A percentile compares a stretch with the other conserved stretches of the same genome.
phyloP scores from a whole-genome alignment of 2,797 vertebrate genomes.

The Siniperca undulata region DNA sequence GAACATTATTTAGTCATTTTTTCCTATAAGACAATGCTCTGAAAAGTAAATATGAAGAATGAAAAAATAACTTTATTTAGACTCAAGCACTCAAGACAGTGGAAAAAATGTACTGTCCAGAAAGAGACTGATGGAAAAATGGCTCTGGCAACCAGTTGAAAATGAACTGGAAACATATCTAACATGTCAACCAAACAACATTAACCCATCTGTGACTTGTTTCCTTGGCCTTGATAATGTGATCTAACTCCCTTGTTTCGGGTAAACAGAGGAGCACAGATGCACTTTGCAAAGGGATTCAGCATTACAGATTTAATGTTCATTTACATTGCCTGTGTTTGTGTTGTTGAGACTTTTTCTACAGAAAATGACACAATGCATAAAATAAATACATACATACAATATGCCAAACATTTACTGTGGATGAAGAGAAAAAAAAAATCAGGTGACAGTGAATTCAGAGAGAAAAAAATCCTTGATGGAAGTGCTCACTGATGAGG shows the following conservation, averaged over 20 bases:
- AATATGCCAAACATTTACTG: conserved; percentile 87
- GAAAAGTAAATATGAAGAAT: conserved; percentile 65
- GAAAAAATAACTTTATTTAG: conserved; percentile 87
- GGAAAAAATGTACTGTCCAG: conserved; percentile 58
- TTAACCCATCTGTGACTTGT: conserved; percentile 77
- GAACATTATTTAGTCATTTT: conserved; percentile 90
- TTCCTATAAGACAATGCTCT: conserved; percentile 82
- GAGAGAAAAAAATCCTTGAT: conserved; percentile 83
- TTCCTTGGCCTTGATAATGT: conserved; percentile 76
- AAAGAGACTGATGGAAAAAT: conserved; percentile 55
- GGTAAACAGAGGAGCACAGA: conserved; percentile 70
- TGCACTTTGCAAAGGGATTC: conserved; percentile 83
- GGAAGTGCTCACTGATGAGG: conserved; percentile 87
- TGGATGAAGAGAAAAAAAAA: conserved; percentile 82
- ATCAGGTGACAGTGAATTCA: conserved; percentile 41
- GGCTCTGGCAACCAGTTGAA: conserved; percentile 86
- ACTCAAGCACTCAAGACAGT: conserved; percentile 86
- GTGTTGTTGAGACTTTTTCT: conserved; percentile 92
- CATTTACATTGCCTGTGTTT: conserved; percentile 95
- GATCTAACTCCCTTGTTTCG: conserved; percentile 89
- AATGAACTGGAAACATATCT: conserved; percentile 83
- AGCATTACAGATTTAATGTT: conserved; percentile 87
- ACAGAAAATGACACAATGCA: conserved; percentile 80
- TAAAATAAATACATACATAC: conserved; percentile 74
- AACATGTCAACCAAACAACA: conserved; percentile 75